phyloP scores from a whole-genome alignment of 1,140 invertebrate genomes.

The Leptinotarsa undecemlineata region DNA sequence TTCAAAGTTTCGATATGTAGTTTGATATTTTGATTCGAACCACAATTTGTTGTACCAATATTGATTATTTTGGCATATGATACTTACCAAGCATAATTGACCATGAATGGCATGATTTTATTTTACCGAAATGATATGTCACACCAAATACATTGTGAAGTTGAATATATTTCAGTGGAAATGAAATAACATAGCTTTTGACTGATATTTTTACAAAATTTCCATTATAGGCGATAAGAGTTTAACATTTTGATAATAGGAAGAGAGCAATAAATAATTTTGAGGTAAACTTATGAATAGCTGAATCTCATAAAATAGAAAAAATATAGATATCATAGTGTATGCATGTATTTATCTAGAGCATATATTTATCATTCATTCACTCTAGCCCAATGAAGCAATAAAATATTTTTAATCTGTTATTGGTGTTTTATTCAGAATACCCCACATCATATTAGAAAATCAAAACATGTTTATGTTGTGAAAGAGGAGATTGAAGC shows the following conservation, averaged over 20 bases:
- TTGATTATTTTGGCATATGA: too few relatives aligned
- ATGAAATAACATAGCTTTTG: not conserved
- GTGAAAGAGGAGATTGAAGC: too few relatives aligned
- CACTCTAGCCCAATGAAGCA: conserved; percentile 50
- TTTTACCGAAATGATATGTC: too few relatives aligned
- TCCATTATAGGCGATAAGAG: conserved; percentile 9
- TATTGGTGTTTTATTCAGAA: not conserved
- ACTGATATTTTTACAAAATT: conserved; percentile 18
- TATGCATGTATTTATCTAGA: conserved; percentile 53
- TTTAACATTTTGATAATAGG: not conserved
- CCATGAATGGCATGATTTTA: too few relatives aligned
- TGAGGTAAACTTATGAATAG: not conserved
- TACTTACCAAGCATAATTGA: too few relatives aligned
- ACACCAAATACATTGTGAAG: too few relatives aligned
- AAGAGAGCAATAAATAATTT: conserved; percentile 7
- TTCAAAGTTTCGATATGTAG: too few relatives aligned
- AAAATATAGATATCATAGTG: conserved; percentile 44
- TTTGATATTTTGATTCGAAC: too few relatives aligned
- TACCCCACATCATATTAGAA: too few relatives aligned
- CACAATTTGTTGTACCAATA: too few relatives aligned
- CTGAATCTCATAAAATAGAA: conserved; percentile 3
- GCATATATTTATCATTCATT: conserved; percentile 47
- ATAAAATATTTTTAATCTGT: conserved; percentile 54
- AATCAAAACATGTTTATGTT: too few relatives aligned
- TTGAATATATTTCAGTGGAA: not conserved